Conservation (phyloP, 2,888 invertebrate genomes). For the Eulithis prunata region DNA sequence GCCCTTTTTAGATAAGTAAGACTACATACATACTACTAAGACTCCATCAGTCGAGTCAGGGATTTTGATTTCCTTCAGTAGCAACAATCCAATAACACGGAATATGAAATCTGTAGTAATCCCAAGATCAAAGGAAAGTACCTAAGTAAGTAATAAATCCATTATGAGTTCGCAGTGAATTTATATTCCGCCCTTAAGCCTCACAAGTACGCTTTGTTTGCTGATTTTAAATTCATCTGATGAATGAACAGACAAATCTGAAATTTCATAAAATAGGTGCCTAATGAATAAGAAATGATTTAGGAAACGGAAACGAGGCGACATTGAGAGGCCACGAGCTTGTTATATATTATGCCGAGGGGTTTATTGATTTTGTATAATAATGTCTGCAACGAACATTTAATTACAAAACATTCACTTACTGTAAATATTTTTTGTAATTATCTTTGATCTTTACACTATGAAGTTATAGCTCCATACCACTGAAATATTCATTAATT, state of each 20-base stretch:
- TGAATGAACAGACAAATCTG: not conserved
- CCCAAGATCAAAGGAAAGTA: slow-evolving; percentile 14
- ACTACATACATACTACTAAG: too few relatives aligned
- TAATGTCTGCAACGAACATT: too few relatives aligned
- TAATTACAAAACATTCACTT: too few relatives aligned
- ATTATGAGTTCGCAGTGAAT: slow-evolving; percentile 14
- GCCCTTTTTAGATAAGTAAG: too few relatives aligned
- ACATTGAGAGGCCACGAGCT: not conserved
- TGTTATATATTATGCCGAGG: not conserved
- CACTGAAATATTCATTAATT: too few relatives aligned
- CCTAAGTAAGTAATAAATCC: slow-evolving; percentile 18
- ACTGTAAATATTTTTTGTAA: too few relatives aligned
- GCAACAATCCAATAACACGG: slow-evolving; percentile 10
- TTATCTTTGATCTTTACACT: too few relatives aligned
- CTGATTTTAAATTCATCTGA: not conserved
- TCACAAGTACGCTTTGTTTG: slow-evolving; percentile 5
- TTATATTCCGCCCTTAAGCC: slow-evolving; percentile 1
- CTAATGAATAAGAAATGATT: not conserved
- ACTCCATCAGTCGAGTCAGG: too few relatives aligned
- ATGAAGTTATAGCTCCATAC: too few relatives aligned
- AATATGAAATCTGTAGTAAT: slow-evolving; percentile 13
- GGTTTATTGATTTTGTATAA: not conserved
- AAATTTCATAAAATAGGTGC: not conserved
- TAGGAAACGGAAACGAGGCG: not conserved
- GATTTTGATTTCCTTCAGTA: too few relatives aligned